phyloP scores from a whole-genome alignment of 2,888 invertebrate genomes.

The Hirtodrosophila confusa region DNA sequence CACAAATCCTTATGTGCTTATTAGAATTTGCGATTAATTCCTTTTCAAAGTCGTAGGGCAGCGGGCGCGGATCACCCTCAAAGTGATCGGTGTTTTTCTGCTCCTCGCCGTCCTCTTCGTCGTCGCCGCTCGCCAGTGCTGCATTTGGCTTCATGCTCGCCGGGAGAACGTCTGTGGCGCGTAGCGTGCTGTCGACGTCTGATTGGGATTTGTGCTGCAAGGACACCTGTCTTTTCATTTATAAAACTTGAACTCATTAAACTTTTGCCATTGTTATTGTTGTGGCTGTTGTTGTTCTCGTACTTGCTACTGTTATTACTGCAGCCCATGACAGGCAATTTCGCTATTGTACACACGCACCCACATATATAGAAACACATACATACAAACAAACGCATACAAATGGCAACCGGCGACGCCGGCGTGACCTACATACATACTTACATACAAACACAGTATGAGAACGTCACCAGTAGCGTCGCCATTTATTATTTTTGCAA shows the following conservation, averaged over 20 bases:
- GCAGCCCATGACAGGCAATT: slow-evolving; percentile 63
- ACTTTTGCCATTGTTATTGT: slow-evolving; percentile 66
- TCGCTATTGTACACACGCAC: slow-evolving; percentile 47
- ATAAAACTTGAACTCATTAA: slow-evolving; percentile 79
- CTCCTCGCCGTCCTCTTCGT: slow-evolving; percentile 36
- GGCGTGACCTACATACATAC: slow-evolving; percentile 48
- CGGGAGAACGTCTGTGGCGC: slow-evolving; percentile 48
- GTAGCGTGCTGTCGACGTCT: slow-evolving; percentile 61
- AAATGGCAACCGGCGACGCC: slow-evolving; percentile 46
- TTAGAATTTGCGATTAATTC: slow-evolving; percentile 81
- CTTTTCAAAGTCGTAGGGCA: slow-evolving; percentile 82
- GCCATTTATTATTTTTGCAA: slow-evolving; percentile 62
- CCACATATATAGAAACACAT: slow-evolving; percentile 7
- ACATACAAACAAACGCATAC: slow-evolving; percentile 41
- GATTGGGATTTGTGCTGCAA: slow-evolving; percentile 58
- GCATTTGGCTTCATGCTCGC: slow-evolving; percentile 32
- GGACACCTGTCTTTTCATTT: slow-evolving; percentile 71
- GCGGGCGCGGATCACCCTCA: slow-evolving; percentile 66
- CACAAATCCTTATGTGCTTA: slow-evolving; percentile 72
- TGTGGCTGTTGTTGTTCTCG: slow-evolving; percentile 22
- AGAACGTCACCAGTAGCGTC: slow-evolving; percentile 40
- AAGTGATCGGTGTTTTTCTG: slow-evolving; percentile 49
- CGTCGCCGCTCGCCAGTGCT: slow-evolving; percentile 19
- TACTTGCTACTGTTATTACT: slow-evolving; percentile 57
- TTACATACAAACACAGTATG: slow-evolving; percentile 8